These are phyloP conservation scores for Cryptocephalus moraei DNA, from an alignment of 2,888 invertebrate species.

Conservation along the genomic window DNA sequence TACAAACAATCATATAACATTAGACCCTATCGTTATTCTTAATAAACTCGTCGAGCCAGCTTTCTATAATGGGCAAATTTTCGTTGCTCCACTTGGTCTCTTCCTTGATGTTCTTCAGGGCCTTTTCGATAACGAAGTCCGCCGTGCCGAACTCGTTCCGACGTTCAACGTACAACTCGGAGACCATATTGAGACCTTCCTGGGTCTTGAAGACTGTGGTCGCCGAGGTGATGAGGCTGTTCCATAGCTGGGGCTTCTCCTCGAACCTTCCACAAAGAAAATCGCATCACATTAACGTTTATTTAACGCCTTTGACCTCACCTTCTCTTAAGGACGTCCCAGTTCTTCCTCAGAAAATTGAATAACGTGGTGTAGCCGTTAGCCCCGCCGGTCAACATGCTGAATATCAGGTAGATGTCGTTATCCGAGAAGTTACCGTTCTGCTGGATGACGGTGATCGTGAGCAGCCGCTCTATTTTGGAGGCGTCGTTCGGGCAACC, in stretches of 20 bases:
- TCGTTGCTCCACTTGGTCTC: conserved; percentile 68
- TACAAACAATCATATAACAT: not conserved
- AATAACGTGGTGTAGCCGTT: conserved; percentile 64
- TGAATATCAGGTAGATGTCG: conserved; percentile 64
- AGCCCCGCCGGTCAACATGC: conserved; percentile 60
- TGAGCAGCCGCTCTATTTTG: conserved; percentile 57
- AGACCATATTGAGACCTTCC: conserved; percentile 60
- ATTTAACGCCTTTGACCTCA: conserved; percentile 28
- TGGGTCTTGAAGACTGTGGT: conserved; percentile 67
- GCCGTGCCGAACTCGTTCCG: conserved; percentile 63
- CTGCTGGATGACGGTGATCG: conserved; percentile 57
- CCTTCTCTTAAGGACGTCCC: conserved; percentile 57
- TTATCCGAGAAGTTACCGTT: conserved; percentile 67
- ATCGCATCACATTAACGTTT: too few species aligned
- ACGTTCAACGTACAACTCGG: conserved; percentile 50
- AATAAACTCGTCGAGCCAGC: conserved; percentile 56
- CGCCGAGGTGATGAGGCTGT: conserved; percentile 61
- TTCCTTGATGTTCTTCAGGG: conserved; percentile 60
- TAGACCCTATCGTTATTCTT: conserved; percentile 15
- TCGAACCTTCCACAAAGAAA: conserved; percentile 44
- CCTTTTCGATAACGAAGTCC: conserved; percentile 62
- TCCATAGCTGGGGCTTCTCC: conserved; percentile 65
- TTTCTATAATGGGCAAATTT: conserved; percentile 62
- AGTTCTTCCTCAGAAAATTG: conserved; percentile 60
- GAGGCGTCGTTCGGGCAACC: conserved; percentile 65